Conservation (phyloP, 2,888 invertebrate species). For the Orchesellides sinensis region DNA sequence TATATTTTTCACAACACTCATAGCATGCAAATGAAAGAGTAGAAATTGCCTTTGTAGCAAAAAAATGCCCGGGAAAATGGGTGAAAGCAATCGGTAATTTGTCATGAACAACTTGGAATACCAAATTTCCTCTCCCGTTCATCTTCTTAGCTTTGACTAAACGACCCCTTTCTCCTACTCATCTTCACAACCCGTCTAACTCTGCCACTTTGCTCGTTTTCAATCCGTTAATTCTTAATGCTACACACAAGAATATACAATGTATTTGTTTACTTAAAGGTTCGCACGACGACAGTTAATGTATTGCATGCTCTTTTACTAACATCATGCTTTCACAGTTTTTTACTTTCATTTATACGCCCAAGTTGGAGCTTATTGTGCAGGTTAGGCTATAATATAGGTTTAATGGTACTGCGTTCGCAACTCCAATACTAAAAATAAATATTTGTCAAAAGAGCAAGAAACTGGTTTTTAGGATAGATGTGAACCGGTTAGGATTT, state of each 20-base stretch:
- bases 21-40: slow-evolving; percentile 58
- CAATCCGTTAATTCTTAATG: slow-evolving; percentile 43
- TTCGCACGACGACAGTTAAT: neutral
- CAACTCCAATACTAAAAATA: too few relatives aligned
- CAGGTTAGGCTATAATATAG: too few relatives aligned
- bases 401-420: too few relatives aligned
- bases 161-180: slow-evolving; percentile 33
- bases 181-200: neutral
- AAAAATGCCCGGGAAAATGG: slow-evolving; percentile 40
- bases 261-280: neutral
- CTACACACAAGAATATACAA: too few relatives aligned
- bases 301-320: too few relatives aligned
- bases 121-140: slow-evolving; percentile 55
- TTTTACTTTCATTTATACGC: too few relatives aligned
- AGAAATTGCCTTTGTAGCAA: slow-evolving; percentile 21
- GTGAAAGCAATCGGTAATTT: slow-evolving; percentile 65
- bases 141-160: slow-evolving; percentile 49
- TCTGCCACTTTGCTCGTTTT: slow-evolving; percentile 30
- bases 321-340: too few relatives aligned
- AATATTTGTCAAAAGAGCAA: too few relatives aligned
- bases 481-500: too few relatives aligned
- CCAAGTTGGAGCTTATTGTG: too few relatives aligned
- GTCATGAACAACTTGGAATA: slow-evolving; percentile 64
- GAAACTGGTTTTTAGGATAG: too few relatives aligned
- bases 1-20: slow-evolving; percentile 55